A percentile compares a stretch with the other conserved stretches of the same genome.
Conservation (phyloP, 92 coral and sea anemone species). For the Ricordea florida region DNA sequence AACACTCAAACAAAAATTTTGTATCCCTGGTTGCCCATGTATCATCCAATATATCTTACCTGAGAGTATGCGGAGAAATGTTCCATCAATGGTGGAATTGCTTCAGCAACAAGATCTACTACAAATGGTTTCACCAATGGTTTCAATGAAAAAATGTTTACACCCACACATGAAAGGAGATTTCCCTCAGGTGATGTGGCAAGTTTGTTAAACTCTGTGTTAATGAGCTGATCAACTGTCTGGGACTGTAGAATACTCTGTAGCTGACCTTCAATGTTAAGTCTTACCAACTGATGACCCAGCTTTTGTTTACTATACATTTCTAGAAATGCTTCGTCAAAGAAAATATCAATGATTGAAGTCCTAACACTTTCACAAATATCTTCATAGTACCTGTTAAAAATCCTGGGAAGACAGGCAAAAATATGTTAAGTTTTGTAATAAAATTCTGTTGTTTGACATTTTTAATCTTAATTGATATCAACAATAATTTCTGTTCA, state of each 20-base stretch:
- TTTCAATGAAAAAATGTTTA: slow-evolving; percentile 45
- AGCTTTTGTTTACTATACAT: slow-evolving; percentile 68
- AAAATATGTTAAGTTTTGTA: not conserved
- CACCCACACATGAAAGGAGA: slow-evolving; percentile 59
- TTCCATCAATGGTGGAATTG: slow-evolving; percentile 61
- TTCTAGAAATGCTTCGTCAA: slow-evolving; percentile 75
- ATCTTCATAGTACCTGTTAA: slow-evolving; percentile 61
- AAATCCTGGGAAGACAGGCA: slow-evolving; percentile 36
- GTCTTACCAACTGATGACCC: slow-evolving; percentile 62
- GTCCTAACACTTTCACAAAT: slow-evolving; percentile 68
- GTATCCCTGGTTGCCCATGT: no score
- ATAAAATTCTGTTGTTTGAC: no score
- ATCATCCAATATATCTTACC: slow-evolving; percentile 22
- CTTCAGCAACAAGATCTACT: slow-evolving; percentile 63
- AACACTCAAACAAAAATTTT: no score
- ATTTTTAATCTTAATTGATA: no score
- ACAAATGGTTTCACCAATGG: slow-evolving; percentile 72
- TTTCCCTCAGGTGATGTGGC: slow-evolving; percentile 79
- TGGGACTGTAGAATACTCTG: slow-evolving; percentile 72
- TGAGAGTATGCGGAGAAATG: slow-evolving; percentile 37
- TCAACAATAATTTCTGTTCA: no score
- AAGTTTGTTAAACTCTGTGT: slow-evolving; percentile 63
- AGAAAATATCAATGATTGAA: slow-evolving; percentile 52
- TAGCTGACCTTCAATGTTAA: slow-evolving; percentile 79
- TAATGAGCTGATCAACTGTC: slow-evolving; percentile 69